A percentile compares a stretch with the other conserved stretches of the same genome.
Evolutionary conservation across 2,888 invertebrate species (phyloP).

Genomic region (Steromphala cineraria): DNA sequence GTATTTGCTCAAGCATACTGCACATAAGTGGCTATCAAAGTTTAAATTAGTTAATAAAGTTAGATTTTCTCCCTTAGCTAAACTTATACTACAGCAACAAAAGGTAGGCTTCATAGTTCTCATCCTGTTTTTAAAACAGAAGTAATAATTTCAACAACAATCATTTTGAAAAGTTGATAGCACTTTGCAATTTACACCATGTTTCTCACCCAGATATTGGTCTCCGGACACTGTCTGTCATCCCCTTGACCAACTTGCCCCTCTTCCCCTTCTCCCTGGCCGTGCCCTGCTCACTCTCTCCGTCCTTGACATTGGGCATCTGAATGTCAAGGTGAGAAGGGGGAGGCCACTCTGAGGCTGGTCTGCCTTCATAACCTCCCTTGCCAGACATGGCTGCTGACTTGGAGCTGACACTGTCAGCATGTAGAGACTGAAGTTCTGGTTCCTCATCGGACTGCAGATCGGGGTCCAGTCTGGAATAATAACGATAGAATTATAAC

Average conservation of each 20-base stretch:
- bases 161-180: too few species aligned
- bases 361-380: background rate
- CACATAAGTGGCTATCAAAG: too few species aligned
- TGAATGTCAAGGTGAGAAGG: constrained; percentile 3
- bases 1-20: too few species aligned
- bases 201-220: background rate
- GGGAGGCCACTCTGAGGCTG: background rate
- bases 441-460: background rate
- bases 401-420: background rate
- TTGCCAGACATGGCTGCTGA: background rate
- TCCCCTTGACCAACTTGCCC: background rate
- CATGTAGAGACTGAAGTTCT: background rate
- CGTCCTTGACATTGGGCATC: constrained; percentile 2
- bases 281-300: constrained; percentile 8
- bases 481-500: background rate
- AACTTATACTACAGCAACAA: too few species aligned
- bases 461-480: background rate
- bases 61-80: too few species aligned
- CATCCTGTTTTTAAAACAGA: too few species aligned
- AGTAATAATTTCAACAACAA: too few species aligned
- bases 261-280: background rate
- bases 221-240: background rate
- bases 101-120: too few species aligned
- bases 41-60: too few species aligned
- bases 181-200: too few species aligned